Evolutionary conservation across 2,113 vertebrate genomes (phyloP).

Genomic region (Erinaceus europaeus): DNA sequence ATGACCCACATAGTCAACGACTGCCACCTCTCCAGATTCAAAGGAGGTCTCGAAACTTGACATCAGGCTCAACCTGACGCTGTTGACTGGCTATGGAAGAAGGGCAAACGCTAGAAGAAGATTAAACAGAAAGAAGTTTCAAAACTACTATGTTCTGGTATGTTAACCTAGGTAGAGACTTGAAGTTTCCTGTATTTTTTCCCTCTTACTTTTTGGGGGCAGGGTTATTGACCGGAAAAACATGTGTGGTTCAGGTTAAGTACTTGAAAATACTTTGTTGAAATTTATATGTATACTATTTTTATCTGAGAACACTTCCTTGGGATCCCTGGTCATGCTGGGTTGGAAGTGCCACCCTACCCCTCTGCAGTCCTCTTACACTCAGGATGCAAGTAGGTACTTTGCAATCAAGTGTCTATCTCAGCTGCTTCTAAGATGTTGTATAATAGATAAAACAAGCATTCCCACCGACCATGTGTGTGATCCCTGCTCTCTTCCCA

Average conservation of each 20-base stretch:
- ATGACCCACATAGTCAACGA: too few species aligned
- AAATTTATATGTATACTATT: too few species aligned
- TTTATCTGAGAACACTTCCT: conserved; percentile 24
- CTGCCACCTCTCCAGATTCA: too few species aligned
- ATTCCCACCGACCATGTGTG: background rate
- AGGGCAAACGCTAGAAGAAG: too few species aligned
- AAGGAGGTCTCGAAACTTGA: too few species aligned
- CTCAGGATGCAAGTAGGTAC: background rate
- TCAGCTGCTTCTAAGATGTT: conserved; percentile 1
- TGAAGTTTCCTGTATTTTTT: conserved; percentile 53
- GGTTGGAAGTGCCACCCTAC: background rate
- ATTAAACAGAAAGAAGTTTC: conserved; percentile 71
- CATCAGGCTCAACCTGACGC: too few species aligned
- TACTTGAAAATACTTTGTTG: conserved; percentile 21
- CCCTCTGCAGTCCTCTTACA: background rate
- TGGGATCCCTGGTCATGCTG: background rate
- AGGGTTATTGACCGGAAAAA: background rate
- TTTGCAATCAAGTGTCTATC: conserved; percentile 39
- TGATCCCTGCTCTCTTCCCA: conserved; percentile 27
- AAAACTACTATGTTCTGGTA: conserved; percentile 58
- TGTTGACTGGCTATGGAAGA: too few species aligned
- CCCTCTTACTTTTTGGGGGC: background rate
- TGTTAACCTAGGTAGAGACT: conserved; percentile 60
- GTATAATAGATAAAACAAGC: conserved; percentile 14
- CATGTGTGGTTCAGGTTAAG: conserved; percentile 25